These are phyloP conservation scores for Synergus itoensis DNA, from an alignment of 2,888 invertebrate genomes.

Conservation along the genomic window DNA sequence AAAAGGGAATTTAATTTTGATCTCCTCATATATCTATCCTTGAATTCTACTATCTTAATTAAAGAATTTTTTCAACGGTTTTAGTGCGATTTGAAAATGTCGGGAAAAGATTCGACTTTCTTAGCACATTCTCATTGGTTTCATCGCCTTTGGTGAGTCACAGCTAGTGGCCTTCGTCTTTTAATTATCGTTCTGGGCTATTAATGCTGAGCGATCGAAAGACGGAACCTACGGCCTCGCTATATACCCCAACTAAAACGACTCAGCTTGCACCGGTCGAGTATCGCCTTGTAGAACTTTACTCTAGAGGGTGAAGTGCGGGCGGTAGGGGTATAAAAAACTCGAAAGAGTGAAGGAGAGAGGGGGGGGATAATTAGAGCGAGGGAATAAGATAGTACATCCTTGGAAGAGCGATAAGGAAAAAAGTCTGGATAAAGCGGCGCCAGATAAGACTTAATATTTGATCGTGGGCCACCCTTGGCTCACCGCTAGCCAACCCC, in stretches of 20 bases:
- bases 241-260: neutral
- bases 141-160: constrained; percentile 28
- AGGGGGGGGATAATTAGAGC: constrained; percentile 68
- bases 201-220: constrained; percentile 63
- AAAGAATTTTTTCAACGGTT: neutral
- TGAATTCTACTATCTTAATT: neutral
- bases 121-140: constrained; percentile 2
- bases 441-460: constrained; percentile 77
- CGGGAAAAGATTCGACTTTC: neutral
- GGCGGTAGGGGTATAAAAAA: constrained; percentile 46
- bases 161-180: constrained; percentile 54
- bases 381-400: constrained; percentile 55
- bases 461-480: constrained; percentile 74
- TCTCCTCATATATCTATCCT: constrained; percentile 46
- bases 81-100: neutral
- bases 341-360: constrained; percentile 50
- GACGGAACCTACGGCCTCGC: constrained; percentile 39
- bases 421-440: constrained; percentile 71
- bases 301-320: constrained; percentile 1
- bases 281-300: constrained; percentile 25
- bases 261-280: constrained; percentile 26
- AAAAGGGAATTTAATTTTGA: constrained; percentile 65
- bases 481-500: constrained; percentile 66
- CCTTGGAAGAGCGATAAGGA: constrained; percentile 51
- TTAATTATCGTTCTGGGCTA: constrained; percentile 64